Percentiles rank a stretch among this genome's conserved stretches.
These are phyloP conservation scores for Uloborus diversus DNA, from an alignment of 1,140 invertebrate species.

Conservation along the genomic window DNA sequence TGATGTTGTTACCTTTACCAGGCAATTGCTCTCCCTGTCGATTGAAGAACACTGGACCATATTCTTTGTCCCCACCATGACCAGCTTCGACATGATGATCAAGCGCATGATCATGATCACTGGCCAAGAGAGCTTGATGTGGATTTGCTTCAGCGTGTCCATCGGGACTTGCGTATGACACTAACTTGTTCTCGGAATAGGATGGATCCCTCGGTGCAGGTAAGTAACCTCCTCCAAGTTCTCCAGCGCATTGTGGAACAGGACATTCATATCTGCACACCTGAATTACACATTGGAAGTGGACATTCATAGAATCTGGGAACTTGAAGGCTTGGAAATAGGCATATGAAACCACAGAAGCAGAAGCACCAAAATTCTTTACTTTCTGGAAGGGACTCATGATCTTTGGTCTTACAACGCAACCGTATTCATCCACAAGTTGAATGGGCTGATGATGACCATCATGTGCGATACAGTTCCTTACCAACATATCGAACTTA, in stretches of 20 bases:
- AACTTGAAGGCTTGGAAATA: constrained; percentile 97
- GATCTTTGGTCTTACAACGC: constrained; percentile 88
- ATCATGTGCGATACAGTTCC: constrained; percentile 94
- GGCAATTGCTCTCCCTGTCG: constrained; percentile 50
- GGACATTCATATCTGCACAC: constrained; percentile 93
- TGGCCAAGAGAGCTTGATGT: constrained; percentile 9
- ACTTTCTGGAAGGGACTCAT: constrained; percentile 95
- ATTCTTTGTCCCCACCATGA: constrained; percentile 6
- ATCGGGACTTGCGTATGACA: constrained; percentile 2
- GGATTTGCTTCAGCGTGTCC: constrained; percentile 12
- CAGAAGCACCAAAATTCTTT: constrained; percentile 92
- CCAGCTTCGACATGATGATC: background rate
- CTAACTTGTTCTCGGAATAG: constrained; percentile 54
- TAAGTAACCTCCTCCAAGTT: constrained; percentile 57
- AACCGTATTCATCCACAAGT: constrained; percentile 90
- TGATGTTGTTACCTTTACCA: constrained; percentile 39
- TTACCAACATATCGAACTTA: constrained; percentile 94
- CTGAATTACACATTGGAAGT: constrained; percentile 96
- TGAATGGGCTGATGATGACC: constrained; percentile 94
- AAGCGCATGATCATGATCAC: background rate
- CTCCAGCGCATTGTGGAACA: constrained; percentile 69
- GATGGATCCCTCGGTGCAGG: constrained; percentile 53
- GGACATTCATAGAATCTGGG: constrained; percentile 96
- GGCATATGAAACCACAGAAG: constrained; percentile 89
- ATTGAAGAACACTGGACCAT: constrained; percentile 49